Base-by-base conservation (phyloP, 2,797 vertebrate species). In the Threskiornis aethiopicus region DNA sequence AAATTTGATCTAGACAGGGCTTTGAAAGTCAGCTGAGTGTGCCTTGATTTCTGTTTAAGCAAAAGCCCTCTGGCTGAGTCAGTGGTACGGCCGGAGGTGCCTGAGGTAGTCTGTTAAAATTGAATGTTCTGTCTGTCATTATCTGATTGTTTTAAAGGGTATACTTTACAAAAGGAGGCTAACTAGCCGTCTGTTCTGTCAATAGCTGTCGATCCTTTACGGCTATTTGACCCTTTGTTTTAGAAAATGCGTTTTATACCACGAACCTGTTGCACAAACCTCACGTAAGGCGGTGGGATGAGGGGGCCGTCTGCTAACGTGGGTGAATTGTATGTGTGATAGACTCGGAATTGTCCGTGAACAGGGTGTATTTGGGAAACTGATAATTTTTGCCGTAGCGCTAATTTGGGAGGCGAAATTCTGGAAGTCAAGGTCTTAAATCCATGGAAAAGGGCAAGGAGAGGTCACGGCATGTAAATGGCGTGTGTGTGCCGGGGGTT, bases 391-490 rank as follows among this genome's bases (percentile, higher is more conserved):
- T 58, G 39, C 31, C 18, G 31, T 24, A n/a, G 51, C 2, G 37
- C 55, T 72, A 31, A 67, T 85, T 39, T 57, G n/a, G 8, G 42
- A 64, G 47, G 14, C 29, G 26, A 49, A 31, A 10, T 7, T 6
- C 5, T 2, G 49, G n/a, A 51, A 44, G 24, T 28, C 26, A 25
- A 55, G n/a, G 51, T 51, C 54, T 78, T 18, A 15, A 35, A 52
- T 6, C 19, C 3, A 0, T 1, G 66, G 83, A 9, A 52, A 62
- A 69, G 93, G 79, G 89, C 98, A 97, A 46, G 82, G 92, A 87
- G 61, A 94, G 97, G 98, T 98, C 98, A 97, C 84, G 69, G 88
- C 65, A 59, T 46, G 97, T 83, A 85, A 96, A 58, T 9, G 61
- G 91, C 90, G 71, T 46, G 47, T 46, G 47, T 17, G 91, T 65